These are phyloP conservation scores for Meleagris gallopavo DNA, from an alignment of 2,113 vertebrate genomes.

Conservation along the genomic window DNA sequence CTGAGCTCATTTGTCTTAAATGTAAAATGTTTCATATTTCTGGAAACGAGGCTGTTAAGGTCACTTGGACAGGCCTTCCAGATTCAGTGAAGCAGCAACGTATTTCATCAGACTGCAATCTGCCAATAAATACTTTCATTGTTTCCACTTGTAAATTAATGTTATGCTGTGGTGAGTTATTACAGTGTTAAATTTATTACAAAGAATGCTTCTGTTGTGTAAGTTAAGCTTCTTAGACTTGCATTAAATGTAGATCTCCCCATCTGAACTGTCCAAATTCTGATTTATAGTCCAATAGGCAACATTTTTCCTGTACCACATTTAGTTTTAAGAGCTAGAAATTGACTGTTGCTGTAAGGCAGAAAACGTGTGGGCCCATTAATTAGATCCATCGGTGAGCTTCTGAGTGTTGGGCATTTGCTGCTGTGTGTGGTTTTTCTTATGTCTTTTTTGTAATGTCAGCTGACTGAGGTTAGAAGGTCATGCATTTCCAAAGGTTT, in stretches of 20 bases:
- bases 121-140: background rate
- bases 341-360: constrained; percentile 35
- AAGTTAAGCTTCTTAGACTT: background rate
- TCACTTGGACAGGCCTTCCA: background rate
- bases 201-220: background rate
- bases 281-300: background rate
- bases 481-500: background rate
- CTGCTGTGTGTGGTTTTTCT: constrained; percentile 20
- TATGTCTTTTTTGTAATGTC: background rate
- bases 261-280: background rate
- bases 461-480: constrained; percentile 37
- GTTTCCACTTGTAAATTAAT: background rate
- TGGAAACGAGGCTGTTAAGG: background rate
- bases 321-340: background rate
- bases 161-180: background rate
- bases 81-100: background rate
- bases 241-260: background rate
- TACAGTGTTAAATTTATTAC: background rate
- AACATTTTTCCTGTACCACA: background rate
- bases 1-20: background rate
- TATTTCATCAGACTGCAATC: background rate
- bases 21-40: background rate
- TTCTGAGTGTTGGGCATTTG: background rate
- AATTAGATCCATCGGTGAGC: background rate
- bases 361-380: background rate